phyloP scores from a whole-genome alignment of 2,113 vertebrate species.

The Pomatostomus ruficeps region DNA sequence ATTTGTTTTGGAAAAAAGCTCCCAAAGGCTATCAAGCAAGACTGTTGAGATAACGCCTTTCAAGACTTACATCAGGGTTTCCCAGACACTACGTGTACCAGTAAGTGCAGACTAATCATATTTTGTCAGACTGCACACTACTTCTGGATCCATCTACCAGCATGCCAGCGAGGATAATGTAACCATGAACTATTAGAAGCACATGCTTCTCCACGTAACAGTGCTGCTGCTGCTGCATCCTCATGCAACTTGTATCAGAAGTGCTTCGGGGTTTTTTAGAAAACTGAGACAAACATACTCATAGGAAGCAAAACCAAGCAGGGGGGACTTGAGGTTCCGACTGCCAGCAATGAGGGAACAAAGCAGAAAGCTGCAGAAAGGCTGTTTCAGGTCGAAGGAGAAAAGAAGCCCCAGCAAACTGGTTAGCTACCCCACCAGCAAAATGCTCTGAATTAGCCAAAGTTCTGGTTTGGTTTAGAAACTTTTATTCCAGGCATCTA shows the following conservation, averaged over 20 bases:
- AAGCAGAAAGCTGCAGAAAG: neutral
- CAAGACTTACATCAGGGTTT: constrained; percentile 45
- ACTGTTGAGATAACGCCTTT: constrained; percentile 33
- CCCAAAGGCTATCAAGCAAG: constrained; percentile 2
- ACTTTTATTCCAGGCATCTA: constrained; percentile 19
- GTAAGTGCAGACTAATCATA: constrained; percentile 28
- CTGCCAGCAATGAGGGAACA: neutral
- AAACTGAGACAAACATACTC: neutral
- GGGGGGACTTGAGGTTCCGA: neutral
- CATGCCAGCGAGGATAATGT: neutral
- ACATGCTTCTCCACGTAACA: neutral
- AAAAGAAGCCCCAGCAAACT: neutral
- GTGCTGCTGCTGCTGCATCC: neutral
- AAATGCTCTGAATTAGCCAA: neutral
- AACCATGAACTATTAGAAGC: neutral
- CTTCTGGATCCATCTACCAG: neutral
- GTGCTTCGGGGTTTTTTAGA: neutral
- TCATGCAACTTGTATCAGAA: neutral
- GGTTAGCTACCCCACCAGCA: neutral
- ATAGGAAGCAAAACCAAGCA: neutral
- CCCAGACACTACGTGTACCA: constrained; percentile 3
- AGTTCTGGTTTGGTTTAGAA: constrained; percentile 25
- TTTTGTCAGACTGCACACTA: constrained; percentile 12
- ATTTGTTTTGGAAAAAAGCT: constrained; percentile 46
- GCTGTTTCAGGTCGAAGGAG: neutral